phyloP scores from a whole-genome alignment of 2,113 vertebrate species.

The Orientallactaga bullata region DNA sequence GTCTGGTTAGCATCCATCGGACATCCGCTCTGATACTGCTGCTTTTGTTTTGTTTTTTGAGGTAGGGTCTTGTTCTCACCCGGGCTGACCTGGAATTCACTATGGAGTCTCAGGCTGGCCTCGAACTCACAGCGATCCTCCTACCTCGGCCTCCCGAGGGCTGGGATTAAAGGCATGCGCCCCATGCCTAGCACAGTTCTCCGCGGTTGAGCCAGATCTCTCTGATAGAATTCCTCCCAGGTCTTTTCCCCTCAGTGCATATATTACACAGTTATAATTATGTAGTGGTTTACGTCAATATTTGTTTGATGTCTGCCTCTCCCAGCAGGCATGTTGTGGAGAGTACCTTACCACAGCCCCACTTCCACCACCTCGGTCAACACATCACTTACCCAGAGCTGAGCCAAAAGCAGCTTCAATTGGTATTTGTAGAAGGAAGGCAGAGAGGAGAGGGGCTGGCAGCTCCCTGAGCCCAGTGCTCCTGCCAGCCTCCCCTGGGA shows the following conservation, averaged over 20 bases:
- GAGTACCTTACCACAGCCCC: background rate
- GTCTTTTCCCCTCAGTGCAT: background rate
- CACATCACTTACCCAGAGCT: background rate
- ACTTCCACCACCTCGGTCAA: background rate
- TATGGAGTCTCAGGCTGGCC: too few relatives aligned
- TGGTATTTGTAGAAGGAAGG: slow-evolving; percentile 30
- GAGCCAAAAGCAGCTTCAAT: background rate
- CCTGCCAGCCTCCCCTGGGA: background rate
- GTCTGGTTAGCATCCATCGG: background rate
- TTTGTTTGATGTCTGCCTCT: slow-evolving; percentile 40
- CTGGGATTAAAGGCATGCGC: too few relatives aligned
- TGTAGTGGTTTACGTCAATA: slow-evolving; percentile 35
- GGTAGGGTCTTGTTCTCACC: too few relatives aligned
- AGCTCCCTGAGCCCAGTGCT: background rate
- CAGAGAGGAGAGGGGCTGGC: background rate
- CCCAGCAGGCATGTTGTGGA: background rate
- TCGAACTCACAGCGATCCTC: too few relatives aligned
- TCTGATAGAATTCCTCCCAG: background rate
- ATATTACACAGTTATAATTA: slow-evolving; percentile 10
- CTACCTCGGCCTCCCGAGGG: too few relatives aligned
- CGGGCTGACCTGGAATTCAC: too few relatives aligned
- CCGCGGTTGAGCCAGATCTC: background rate
- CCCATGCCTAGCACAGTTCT: too few relatives aligned
- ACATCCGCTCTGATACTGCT: background rate
- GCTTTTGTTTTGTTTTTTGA: too few relatives aligned